These are phyloP conservation scores for Holothuria scabra DNA, from an alignment of 53 echinoderm and acorn worm species.

Conservation along the genomic window DNA sequence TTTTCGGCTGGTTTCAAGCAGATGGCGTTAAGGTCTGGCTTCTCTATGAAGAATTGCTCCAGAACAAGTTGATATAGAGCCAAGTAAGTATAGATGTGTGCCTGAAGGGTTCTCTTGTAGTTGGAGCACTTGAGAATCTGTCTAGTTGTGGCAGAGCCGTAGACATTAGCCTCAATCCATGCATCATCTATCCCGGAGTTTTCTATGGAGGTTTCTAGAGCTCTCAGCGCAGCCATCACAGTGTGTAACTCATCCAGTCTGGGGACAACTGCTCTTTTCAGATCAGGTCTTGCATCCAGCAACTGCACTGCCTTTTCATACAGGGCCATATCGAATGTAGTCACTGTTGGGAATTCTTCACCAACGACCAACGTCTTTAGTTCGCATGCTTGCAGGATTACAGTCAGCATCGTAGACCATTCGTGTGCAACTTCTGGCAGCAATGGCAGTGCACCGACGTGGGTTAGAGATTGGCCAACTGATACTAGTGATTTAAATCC, in stretches of 20 bases:
- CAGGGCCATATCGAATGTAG: no score
- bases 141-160: conserved; percentile 65
- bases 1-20: conserved; percentile 51
- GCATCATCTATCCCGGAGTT: conserved; percentile 77
- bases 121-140: conserved; percentile 64
- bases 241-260: conserved; percentile 69
- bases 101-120: conserved; percentile 64
- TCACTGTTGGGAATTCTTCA: no score
- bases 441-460: no score
- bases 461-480: no score
- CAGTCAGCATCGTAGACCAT: no score
- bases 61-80: conserved; percentile 65
- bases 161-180: conserved; percentile 73
- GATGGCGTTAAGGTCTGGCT: conserved; percentile 58
- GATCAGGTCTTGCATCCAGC: no score
- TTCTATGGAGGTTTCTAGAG: conserved; percentile 70
- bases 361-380: no score
- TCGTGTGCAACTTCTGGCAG: no score
- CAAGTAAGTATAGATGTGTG: conserved; percentile 60
- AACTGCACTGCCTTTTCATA: no score
- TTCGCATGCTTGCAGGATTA: no score
- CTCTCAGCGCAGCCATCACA: conserved; percentile 73
- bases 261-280: no score
- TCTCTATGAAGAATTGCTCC: conserved; percentile 67
- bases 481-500: no score